phyloP scores from a whole-genome alignment of 2,797 vertebrate genomes.

The Ciconia nigra region DNA sequence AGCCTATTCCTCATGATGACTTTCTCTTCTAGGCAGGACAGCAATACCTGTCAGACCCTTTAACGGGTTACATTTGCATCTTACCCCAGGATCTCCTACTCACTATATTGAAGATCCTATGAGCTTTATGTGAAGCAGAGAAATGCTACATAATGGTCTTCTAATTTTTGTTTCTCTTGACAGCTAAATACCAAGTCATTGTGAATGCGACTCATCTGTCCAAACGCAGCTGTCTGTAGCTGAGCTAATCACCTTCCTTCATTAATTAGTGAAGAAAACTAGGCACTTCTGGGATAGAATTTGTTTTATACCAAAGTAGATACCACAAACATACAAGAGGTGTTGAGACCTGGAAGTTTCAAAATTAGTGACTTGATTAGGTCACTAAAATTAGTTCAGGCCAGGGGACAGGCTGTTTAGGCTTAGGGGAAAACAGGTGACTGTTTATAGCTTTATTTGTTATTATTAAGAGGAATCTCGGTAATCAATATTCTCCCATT shows the following conservation, averaged over 20 bases:
- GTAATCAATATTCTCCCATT: not conserved
- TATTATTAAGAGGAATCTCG: not conserved
- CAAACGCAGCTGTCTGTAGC: slow-evolving; percentile 41
- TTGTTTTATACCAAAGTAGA: not conserved
- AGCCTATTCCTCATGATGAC: not conserved
- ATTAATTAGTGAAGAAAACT: slow-evolving; percentile 70
- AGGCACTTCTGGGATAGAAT: slow-evolving; percentile 38
- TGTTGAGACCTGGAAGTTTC: not conserved
- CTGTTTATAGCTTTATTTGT: not conserved
- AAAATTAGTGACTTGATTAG: not conserved
- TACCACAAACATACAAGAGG: not conserved
- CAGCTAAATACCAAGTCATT: slow-evolving; percentile 52
- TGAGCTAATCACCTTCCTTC: slow-evolving; percentile 3
- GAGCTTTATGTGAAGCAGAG: not conserved
- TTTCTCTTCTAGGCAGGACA: not conserved
- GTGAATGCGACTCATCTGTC: slow-evolving; percentile 34
- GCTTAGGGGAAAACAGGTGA: not conserved
- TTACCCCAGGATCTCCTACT: not conserved
- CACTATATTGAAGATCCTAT: not conserved
- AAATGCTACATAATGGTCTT: slow-evolving; percentile 55
- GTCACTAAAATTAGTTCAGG: not conserved
- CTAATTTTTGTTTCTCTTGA: slow-evolving; percentile 71
- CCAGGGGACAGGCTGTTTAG: not conserved
- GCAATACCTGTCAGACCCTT: not conserved
- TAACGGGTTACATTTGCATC: not conserved